Evolutionary conservation across 1,140 invertebrate genomes (phyloP).

Genomic region (Contarinia nasturtii): DNA sequence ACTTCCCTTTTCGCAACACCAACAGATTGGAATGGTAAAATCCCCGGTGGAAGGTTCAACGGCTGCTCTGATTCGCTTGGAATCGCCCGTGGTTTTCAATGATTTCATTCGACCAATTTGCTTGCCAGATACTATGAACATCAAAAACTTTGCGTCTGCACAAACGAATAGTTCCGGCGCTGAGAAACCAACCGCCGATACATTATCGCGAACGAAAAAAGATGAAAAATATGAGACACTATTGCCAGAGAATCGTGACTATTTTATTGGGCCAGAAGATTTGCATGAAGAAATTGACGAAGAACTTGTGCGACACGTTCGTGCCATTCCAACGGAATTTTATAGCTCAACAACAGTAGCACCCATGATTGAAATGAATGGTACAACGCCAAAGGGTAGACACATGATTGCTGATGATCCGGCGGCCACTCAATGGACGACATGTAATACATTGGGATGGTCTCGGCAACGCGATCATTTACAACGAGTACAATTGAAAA

Average conservation of each 20-base stretch:
- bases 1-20: not conserved
- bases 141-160: slow-evolving; percentile 5
- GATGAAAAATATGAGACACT: not conserved
- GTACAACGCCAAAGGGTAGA: too few relatives aligned
- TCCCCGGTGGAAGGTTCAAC: slow-evolving; percentile 75
- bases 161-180: slow-evolving; percentile 9
- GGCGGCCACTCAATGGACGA: slow-evolving; percentile 20
- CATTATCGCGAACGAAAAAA: not conserved
- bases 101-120: slow-evolving; percentile 72
- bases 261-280: not conserved
- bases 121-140: slow-evolving; percentile 32
- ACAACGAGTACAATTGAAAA: slow-evolving; percentile 52
- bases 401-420: not conserved
- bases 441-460: slow-evolving; percentile 70
- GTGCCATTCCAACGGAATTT: not conserved
- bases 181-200: not conserved
- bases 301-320: not conserved
- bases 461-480: slow-evolving; percentile 56
- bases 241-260: slow-evolving; percentile 2
- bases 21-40: slow-evolving; percentile 56
- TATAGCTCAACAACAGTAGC: not conserved
- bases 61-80: slow-evolving; percentile 59
- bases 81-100: slow-evolving; percentile 50
- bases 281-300: not conserved
- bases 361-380: not conserved